Evolutionary conservation across 2,888 invertebrate genomes (phyloP).

Genomic region (Hypselothyrea guttata): DNA sequence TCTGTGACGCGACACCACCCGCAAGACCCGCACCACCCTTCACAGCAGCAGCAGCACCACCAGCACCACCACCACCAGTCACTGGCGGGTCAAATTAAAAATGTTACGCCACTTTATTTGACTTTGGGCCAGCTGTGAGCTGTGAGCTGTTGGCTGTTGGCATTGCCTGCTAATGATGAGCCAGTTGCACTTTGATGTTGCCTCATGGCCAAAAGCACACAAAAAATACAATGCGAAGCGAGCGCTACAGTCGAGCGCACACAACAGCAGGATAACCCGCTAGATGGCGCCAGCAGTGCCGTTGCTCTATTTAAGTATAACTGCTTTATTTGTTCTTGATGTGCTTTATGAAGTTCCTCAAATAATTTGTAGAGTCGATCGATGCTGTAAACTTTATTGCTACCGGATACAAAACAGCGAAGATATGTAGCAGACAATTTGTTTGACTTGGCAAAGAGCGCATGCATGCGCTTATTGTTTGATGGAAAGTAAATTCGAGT

Average conservation of each 20-base stretch:
- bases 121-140: slow-evolving; percentile 36
- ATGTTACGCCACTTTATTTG: slow-evolving; percentile 61
- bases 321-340: no score
- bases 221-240: neutral
- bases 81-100: slow-evolving; percentile 48
- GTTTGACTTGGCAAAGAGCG: no score
- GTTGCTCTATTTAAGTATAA: no score
- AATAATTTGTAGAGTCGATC: no score
- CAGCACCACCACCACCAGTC: neutral
- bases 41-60: neutral
- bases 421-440: no score
- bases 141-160: neutral
- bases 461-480: no score
- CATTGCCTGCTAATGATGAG: slow-evolving; percentile 30
- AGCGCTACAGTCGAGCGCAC: neutral
- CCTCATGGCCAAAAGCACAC: slow-evolving; percentile 1
- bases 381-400: no score
- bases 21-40: neutral
- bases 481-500: no score
- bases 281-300: no score
- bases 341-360: no score
- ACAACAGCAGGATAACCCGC: neutral
- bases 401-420: no score
- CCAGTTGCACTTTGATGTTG: slow-evolving; percentile 37
- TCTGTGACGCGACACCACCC: slow-evolving; percentile 30